Evolutionary conservation across 2,797 vertebrate species (phyloP), one percentile per base, ranked within the genome.

Genomic region (Xenentodon cancila): DNA sequence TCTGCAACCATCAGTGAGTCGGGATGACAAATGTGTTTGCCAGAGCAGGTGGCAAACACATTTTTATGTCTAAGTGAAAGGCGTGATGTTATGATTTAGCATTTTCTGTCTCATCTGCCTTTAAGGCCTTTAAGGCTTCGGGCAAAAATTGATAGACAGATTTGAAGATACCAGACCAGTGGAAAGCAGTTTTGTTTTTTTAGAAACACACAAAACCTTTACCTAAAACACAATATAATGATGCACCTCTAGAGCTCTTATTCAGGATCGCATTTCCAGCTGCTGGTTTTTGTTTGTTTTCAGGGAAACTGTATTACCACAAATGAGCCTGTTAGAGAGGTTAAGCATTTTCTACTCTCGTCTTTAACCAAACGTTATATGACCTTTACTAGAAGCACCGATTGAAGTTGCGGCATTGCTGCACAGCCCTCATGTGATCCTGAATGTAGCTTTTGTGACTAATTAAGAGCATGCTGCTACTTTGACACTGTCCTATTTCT

Each of bases 251-350:
- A 45, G 44, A 81, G 53, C 3, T 25, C 51, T 76, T 37, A 67
- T 84, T 85, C 77, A 79, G 68, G 69, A 75, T 84, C 78, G 83
- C 67, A 82, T 67, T 63, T 60, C 32, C 64, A 50, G 44, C 47
- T 42, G 55, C 16, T 19, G 47, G 21, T 27, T n/a, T 37, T 17
- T 21, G 15, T 18, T 40, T 57, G 71, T 22, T 48, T 15, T 61
- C 9, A 30, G n/a, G 5, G 17, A 42, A 5, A 49, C 21, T 30
- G 22, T 30, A 17, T 49, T 32, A 5, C 27, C 4, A 8, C 19
- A 59, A 47, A 68, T 47, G 15, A 43, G 3, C 19, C 18, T 21
- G 15, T 15, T 16, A 50, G 9, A 3, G 25, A 25, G 25, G 5
- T 25, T 3, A 25, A 3, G 3, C 3, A 25, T 25, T 25, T 25